A percentile compares a stretch with the other conserved stretches of the same genome.
phyloP scores from a whole-genome alignment of 2,113 vertebrate species.

The Zosterops lateralis region DNA sequence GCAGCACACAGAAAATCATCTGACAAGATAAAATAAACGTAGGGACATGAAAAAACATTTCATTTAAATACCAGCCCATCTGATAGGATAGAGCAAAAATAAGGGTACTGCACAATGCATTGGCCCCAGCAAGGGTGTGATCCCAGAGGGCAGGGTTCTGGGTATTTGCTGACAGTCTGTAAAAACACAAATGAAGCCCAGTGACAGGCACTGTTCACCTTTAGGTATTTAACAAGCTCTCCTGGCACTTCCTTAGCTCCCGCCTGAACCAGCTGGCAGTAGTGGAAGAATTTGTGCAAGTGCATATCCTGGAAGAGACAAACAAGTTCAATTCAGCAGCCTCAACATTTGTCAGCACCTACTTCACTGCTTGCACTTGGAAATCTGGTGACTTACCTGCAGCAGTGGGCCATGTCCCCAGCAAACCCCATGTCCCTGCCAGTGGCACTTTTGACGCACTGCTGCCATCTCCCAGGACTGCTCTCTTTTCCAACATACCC shows the following conservation, averaged over 20 bases:
- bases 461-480: not conserved
- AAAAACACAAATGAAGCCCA: not conserved
- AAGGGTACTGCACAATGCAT: not conserved
- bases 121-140: accelerated
- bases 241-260: slow-evolving; percentile 82
- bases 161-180: not conserved
- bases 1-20: not conserved
- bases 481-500: not conserved
- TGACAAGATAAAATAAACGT: not conserved
- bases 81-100: not conserved
- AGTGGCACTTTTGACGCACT: not conserved
- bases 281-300: slow-evolving; percentile 94
- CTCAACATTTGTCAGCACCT: not conserved
- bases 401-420: not conserved
- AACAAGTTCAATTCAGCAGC: not conserved
- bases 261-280: slow-evolving; percentile 86
- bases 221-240: slow-evolving; percentile 93
- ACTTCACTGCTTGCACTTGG: not conserved
- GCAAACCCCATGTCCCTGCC: not conserved
- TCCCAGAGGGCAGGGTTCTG: not conserved
- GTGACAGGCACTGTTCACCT: slow-evolving; percentile 75
- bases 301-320: slow-evolving; percentile 86
- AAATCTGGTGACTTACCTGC: not conserved
- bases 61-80: not conserved
- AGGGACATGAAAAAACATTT: not conserved